phyloP scores from a whole-genome alignment of 2,113 vertebrate species.

The Vicugna pacos region DNA sequence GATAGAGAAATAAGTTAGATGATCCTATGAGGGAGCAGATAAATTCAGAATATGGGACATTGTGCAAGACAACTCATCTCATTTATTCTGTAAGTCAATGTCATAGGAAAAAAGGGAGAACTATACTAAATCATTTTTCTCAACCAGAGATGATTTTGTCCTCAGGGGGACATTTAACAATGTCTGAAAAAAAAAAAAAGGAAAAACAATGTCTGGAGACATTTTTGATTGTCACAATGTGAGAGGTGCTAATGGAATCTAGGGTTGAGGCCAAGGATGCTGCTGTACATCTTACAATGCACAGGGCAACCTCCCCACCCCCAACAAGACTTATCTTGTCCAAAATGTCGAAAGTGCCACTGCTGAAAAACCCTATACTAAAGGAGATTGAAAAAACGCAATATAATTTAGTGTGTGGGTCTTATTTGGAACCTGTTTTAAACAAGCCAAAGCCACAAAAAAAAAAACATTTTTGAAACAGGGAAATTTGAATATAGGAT shows the following conservation, averaged over 20 bases:
- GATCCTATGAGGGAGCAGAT: neutral
- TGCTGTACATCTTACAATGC: neutral
- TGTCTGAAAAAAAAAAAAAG: neutral
- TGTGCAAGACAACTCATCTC: neutral
- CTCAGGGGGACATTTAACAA: neutral
- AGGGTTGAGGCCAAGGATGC: neutral
- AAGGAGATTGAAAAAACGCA: neutral
- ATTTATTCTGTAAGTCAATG: neutral
- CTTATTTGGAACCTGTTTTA: constrained; percentile 25
- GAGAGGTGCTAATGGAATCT: neutral
- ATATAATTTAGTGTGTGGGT: neutral
- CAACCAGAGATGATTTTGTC: neutral
- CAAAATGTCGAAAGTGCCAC: neutral
- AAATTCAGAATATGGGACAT: constrained; percentile 16
- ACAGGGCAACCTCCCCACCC: neutral
- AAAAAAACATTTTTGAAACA: neutral
- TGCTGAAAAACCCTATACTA: neutral
- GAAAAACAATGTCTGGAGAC: neutral
- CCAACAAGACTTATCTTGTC: neutral
- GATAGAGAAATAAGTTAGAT: neutral
- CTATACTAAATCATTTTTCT: neutral
- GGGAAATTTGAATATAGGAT: neutral
- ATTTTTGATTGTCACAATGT: neutral
- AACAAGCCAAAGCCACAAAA: constrained; percentile 13
- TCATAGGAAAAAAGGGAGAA: neutral